Evolutionary conservation across 2,888 invertebrate genomes (phyloP), one percentile per base, ranked within the genome.

Genomic region (Microchrysa polita): DNA sequence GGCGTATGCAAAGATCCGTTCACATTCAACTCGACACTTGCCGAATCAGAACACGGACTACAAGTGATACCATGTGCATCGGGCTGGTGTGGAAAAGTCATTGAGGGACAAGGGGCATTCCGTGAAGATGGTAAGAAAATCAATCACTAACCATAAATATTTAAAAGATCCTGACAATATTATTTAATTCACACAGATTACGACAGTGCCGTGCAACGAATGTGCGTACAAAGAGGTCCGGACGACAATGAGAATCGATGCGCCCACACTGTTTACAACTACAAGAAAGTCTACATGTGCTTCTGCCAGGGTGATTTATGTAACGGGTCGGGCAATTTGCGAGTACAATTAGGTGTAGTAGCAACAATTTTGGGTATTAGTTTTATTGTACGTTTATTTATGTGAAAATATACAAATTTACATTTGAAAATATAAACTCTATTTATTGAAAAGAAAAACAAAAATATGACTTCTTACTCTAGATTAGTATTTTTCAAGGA

Each of bases 61-160:
- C 88, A 91, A 79, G 90, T 92, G 0, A 89, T 91, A 12, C 93
- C 93, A 0, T 96, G 96, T 80, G 92, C 94, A 0, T 94, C 94
- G 0, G 95, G 95, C 52, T 96, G 96, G 96, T 96, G 96, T 81
- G 94, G 93, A 23, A 96, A 96, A 87, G 91, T 95, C 67, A 89
- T 94, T 48, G 95, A 96, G 83, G 92, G 92, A 74, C 91, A 91
- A 78, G 91, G 91, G 79, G 87, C 91, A 67, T 89, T 92, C 78
- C 91, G 92, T 81, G 90, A 91, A 81, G 93, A 94, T 86, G 95
- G 94, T 93, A 85, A 83, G 22, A 60, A 42, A 9, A 42, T 42
- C 12, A 9, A 12, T 42, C 12, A 7, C 42, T 42, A 9, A 9
- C 12, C 42, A 9, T 12, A 7, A 12, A 42, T 42, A 42, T 9